Percentiles rank a stretch among this genome's conserved stretches.
phyloP scores from a whole-genome alignment of 2,888 invertebrate genomes.

The Meliscaeva auricollis region DNA sequence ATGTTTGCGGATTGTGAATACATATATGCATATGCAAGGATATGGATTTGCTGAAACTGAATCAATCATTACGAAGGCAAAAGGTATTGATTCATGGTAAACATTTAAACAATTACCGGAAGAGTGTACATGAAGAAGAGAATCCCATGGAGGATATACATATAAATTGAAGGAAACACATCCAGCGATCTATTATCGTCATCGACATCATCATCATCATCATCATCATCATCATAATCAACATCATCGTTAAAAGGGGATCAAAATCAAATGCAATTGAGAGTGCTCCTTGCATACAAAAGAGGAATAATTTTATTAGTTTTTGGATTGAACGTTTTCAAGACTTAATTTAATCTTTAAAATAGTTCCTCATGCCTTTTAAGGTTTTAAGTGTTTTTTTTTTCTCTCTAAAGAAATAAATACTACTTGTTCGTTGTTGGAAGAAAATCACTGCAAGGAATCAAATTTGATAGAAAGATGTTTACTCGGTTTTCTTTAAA shows the following conservation, averaged over 20 bases:
- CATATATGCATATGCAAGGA: too few species aligned
- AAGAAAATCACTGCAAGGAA: too few species aligned
- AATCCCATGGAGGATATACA: background rate
- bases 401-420: background rate
- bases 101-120: slow-evolving; percentile 37
- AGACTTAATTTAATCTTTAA: slow-evolving; percentile 1
- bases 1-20: too few species aligned
- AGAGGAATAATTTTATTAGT: slow-evolving; percentile 1
- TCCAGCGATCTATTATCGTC: background rate
- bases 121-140: background rate
- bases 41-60: slow-evolving; percentile 9
- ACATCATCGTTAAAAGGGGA: background rate
- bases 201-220: background rate
- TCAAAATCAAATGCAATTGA: slow-evolving; percentile 28
- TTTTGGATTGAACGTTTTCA: slow-evolving; percentile 3
- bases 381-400: background rate
- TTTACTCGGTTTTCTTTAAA: too few species aligned
- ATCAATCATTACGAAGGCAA: slow-evolving; percentile 11
- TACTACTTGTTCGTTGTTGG: too few species aligned
- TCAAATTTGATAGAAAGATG: too few species aligned
- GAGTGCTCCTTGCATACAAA: slow-evolving; percentile 14
- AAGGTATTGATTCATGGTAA: slow-evolving; percentile 39
- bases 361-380: background rate
- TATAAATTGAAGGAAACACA: background rate
- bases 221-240: background rate